Base-by-base conservation (phyloP, 2,797 vertebrate genomes). In the Sebastes baramenuke region DNA sequence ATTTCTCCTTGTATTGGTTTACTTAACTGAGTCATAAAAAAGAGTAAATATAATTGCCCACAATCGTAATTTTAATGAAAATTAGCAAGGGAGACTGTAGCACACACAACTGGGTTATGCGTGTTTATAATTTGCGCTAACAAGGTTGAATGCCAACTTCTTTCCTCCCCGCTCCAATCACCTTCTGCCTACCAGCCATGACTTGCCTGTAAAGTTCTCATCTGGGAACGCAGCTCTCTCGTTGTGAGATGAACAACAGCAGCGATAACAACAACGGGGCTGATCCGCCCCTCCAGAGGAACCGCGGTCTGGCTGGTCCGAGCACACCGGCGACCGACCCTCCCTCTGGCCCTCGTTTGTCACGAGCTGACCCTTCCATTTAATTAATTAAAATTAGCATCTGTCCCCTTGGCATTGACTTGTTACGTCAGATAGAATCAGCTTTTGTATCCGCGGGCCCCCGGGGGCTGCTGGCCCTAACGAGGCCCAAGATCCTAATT, bases 331-430 rank as follows among this genome's bases (percentile, higher is more conserved):
- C 73, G 4, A 59, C 59, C 81, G 72, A 82, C 85, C 88, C 86
- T 76, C 93, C 92, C 90, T 88, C 81, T 82, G 88, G 89, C 91
- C 86, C 83, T 84, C 78, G 86, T 94, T 95, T 94, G 93, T 95
- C 93, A 92, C 72, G 82, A 92, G 89, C 93, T 94, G 94, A 95
- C 94, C 95, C 94, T 94, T 93, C 91, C 90, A 82, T 96, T 95
- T 94, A 94, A 94, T 96, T 96, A 96, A 96, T 96, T 96, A 95
- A 96, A 96, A 96, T 96, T 95, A 96, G 94, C 94, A 95, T 95
- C 93, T 85, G 87, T 95, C 95, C 95, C 95, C 90, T 87, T 92
- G 94, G 94, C 95, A 95, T 92, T 95, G 95, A 96, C 94, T 96
- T 95, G 94, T 96, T 96, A 96, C 93, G 93, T 96, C 95, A 92